Evolutionary conservation across 2,888 invertebrate genomes (phyloP).

Genomic region (Blastobasis adustella): DNA sequence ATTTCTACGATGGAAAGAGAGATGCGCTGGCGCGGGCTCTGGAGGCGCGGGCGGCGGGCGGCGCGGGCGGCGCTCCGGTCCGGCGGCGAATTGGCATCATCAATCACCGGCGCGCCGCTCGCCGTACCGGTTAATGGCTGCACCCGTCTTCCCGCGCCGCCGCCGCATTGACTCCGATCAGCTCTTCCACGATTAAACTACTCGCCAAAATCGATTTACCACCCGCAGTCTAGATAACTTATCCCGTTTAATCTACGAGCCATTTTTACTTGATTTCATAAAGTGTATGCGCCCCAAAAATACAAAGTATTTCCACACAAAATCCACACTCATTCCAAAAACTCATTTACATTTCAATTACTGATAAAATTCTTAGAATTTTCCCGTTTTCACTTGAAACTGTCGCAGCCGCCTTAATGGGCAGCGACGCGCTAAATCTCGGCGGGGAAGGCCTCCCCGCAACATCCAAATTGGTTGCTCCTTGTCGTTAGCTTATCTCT

Average conservation of each 20-base stretch:
- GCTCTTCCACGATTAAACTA: conserved; percentile 31
- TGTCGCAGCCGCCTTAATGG: conserved; percentile 41
- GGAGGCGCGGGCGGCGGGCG: conserved; percentile 10
- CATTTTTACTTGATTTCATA: too few relatives aligned
- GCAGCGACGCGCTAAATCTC: conserved; percentile 42
- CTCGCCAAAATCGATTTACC: conserved; percentile 11
- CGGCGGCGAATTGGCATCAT: conserved; percentile 64
- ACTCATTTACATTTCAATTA: conserved; percentile 38
- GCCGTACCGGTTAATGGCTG: conserved; percentile 47
- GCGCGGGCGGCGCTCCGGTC: conserved; percentile 23
- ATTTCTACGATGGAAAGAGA: neutral
- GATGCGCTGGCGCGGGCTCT: conserved; percentile 15
- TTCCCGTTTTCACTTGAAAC: conserved; percentile 38
- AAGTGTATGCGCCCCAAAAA: too few relatives aligned
- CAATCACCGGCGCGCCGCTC: conserved; percentile 51
- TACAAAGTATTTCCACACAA: conserved; percentile 17
- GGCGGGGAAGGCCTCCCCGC: conserved; percentile 37
- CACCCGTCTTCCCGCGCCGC: conserved; percentile 34
- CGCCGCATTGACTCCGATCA: conserved; percentile 32
- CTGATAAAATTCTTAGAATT: conserved; percentile 39
- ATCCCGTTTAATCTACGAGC: neutral
- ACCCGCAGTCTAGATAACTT: conserved; percentile 6
- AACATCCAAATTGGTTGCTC: conserved; percentile 45
- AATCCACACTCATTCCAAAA: conserved; percentile 23
- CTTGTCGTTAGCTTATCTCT: conserved; percentile 42